Percentiles rank a stretch among this genome's conserved stretches.
phyloP scores from a whole-genome alignment of 53 echinoderm and acorn worm genomes.

The Luidia sarsii region DNA sequence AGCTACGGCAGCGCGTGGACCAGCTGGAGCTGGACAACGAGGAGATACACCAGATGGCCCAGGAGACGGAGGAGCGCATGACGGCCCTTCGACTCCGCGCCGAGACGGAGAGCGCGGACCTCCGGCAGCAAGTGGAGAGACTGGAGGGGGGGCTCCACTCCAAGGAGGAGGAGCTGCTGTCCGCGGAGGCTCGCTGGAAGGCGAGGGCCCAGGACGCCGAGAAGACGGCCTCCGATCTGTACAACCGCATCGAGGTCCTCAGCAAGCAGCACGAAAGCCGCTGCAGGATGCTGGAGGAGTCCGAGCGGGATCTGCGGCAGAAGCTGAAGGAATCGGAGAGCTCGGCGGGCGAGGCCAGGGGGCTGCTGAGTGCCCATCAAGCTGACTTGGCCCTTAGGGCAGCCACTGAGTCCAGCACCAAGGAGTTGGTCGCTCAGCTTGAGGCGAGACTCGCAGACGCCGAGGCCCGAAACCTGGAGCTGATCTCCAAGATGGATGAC shows the following conservation, averaged over 20 bases:
- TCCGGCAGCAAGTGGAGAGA: slow-evolving; percentile 65
- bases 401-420: slow-evolving; percentile 31
- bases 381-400: slow-evolving; percentile 50
- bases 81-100: slow-evolving; percentile 51
- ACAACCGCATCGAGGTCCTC: slow-evolving; percentile 59
- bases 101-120: slow-evolving; percentile 59
- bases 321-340: slow-evolving; percentile 41
- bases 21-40: slow-evolving; percentile 85
- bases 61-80: slow-evolving; percentile 88
- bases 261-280: slow-evolving; percentile 70
- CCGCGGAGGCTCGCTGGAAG: slow-evolving; percentile 35
- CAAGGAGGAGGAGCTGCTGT: slow-evolving; percentile 36
- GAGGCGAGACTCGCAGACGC: slow-evolving; percentile 61
- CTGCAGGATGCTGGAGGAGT: slow-evolving; percentile 53
- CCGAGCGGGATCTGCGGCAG: slow-evolving; percentile 48
- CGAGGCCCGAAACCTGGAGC: slow-evolving; percentile 71
- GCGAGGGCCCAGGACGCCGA: slow-evolving; percentile 55
- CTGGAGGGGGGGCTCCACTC: slow-evolving; percentile 1
- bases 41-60: slow-evolving; percentile 75
- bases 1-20: slow-evolving; percentile 72
- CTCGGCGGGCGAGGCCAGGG: slow-evolving; percentile 33
- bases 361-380: slow-evolving; percentile 37
- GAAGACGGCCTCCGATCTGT: slow-evolving; percentile 59
- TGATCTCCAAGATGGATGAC: slow-evolving; percentile 80
- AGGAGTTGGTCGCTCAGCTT: slow-evolving; percentile 52